Evolutionary conservation across 2,888 invertebrate species (phyloP).

Genomic region (Tridacna crocea): DNA sequence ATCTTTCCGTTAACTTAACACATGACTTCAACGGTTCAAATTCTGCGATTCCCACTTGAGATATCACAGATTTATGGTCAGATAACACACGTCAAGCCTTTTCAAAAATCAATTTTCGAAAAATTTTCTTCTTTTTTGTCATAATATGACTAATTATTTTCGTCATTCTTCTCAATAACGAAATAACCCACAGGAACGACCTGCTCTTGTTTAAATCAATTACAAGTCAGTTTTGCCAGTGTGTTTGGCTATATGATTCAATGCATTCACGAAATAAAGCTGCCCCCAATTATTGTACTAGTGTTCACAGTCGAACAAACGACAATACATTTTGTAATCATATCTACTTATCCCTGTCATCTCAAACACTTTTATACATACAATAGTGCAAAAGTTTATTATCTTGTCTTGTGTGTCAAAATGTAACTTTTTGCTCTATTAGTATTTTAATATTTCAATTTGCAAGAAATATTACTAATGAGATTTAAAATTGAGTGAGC

Average conservation of each 20-base stretch:
- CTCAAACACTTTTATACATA: not conserved
- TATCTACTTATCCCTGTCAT: not conserved
- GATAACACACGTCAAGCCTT: conserved; percentile 37
- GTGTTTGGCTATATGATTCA: conserved; percentile 14
- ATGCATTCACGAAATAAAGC: not conserved
- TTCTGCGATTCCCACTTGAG: conserved; percentile 11
- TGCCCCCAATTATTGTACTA: conserved; percentile 13
- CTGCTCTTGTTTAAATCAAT: conserved; percentile 56
- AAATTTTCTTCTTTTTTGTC: conserved; percentile 40
- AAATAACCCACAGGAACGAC: conserved; percentile 44
- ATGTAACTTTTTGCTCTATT: too few species aligned
- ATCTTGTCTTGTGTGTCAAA: too few species aligned
- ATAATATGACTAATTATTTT: conserved; percentile 49
- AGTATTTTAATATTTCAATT: too few species aligned
- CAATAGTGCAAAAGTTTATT: too few species aligned
- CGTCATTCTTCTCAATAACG: conserved; percentile 47
- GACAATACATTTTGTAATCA: conserved; percentile 22
- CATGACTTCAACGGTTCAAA: conserved; percentile 18
- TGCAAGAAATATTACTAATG: too few species aligned
- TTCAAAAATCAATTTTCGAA: conserved; percentile 51
- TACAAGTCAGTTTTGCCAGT: conserved; percentile 15
- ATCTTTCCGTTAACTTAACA: conserved; percentile 22
- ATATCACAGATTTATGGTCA: conserved; percentile 15
- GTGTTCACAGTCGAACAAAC: conserved; percentile 11
- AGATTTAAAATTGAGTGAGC: too few species aligned